Base-by-base conservation (phyloP, 2,888 invertebrate species). In the Drosophila siamana region DNA sequence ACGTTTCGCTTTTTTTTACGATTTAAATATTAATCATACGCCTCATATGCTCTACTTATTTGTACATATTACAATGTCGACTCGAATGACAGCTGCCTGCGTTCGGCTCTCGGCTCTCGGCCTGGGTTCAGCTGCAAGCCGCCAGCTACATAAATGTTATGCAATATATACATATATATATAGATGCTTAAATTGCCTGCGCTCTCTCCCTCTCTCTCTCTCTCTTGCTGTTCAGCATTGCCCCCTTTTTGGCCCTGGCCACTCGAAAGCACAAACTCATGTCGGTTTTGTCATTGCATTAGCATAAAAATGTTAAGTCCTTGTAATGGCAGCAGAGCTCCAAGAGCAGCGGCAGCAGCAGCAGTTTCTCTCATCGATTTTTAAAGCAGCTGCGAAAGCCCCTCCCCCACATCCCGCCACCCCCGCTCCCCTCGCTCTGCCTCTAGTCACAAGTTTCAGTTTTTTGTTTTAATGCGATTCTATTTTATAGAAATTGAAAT, bases 1-100 rank as follows among this genome's bases (percentile, higher is more conserved):
- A n/a, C n/a, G n/a, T n/a, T n/a, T n/a, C n/a, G n/a, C n/a, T n/a
- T n/a, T 47, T 64, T 64, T 56, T 67, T 69, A 69, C 71, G 68
- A 78, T 75, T 78, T 75, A 76, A 79, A 78, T 78, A 79, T 78
- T 78, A 78, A 78, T 78, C 78, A 78, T 78, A 76, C 78, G 78
- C 80, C 80, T 70, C 78, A 79, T 79, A 78, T 78, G 80, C 76
- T 79, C 78, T 76, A 78, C 80, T 78, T 78, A 78, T 79, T 78
- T 70, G 68, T 78, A 74, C 79, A 79, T 79, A 78, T 79, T 78
- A 78, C 78, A 79, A 75, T 78, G 79, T 75, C 72, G 69, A 68
- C 75, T 65, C 62, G 48, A 61, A 72, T 78, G 78, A 75, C 78
- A 78, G 68, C 72, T 61, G 64, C 43, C 59, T 52, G 22, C 56